Evolutionary conservation across 2,113 vertebrate species (phyloP), one percentile per base, ranked within the genome.

Genomic region (Brachirus orientalis): DNA sequence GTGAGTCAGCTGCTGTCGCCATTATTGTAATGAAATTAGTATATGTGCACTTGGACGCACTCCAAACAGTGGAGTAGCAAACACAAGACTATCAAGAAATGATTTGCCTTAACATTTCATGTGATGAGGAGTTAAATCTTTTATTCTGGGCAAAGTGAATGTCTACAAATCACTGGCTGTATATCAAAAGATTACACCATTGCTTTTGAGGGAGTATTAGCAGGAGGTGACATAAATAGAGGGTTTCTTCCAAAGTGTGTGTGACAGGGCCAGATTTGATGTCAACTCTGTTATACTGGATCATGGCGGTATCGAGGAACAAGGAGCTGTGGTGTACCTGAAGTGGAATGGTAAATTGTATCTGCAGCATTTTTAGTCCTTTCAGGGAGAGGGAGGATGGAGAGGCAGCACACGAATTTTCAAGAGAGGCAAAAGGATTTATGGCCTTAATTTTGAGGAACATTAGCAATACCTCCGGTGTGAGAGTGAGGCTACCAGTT

Each of bases 1-100:
- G 75, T 83, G 78, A 77, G 79, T 88, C 82, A 83, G 72, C 80
- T 87, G 79, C 63, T 70, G 62, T 36, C 13, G 53, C 79, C 43
- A 78, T 84, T 88, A 88, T 62, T 73, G 72, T 90, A 89, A 91
- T 81, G 83, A 36, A 87, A 84, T 86, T 81, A 87, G 58, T 20
- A 60, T 56, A 22, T 61, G 64, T 77, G 68, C 63, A 75, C 52
- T 71, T 8, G 20, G 55, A 67, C 28, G 38, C 53, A 63, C 56
- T 48, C 56, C 18, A 54, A 36, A 40, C 57, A 57, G 28, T 6
- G 17, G 13, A 67, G 59, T 5, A 28, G 6, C 2, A 28, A 28
- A 28, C 22, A 28, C 22, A 5, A 5, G 22, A 28, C 5, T 28
- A 2, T 28, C 22, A 2, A 28, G 22, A 28, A 28, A 28, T 28